A percentile compares a stretch with the other conserved stretches of the same genome.
Evolutionary conservation across 2,888 invertebrate species (phyloP).

Genomic region (Lasioglossum morio): DNA sequence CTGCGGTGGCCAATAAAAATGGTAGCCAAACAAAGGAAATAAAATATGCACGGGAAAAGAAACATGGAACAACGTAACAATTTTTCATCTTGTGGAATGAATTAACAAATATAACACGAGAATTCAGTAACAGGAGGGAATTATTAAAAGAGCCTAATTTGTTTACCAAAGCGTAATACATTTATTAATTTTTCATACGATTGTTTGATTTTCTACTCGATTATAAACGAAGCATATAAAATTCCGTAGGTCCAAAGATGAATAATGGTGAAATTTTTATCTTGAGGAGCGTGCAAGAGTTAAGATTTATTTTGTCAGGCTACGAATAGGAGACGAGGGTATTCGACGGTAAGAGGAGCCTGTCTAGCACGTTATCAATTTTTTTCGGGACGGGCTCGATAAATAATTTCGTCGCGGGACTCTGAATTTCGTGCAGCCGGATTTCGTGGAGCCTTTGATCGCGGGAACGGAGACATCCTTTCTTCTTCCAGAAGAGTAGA

Average conservation of each 20-base stretch:
- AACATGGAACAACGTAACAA: neutral
- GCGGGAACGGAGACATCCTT: conserved; percentile 53
- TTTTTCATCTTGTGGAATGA: neutral
- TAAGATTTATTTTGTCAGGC: neutral
- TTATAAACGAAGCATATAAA: neutral
- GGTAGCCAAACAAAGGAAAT: neutral
- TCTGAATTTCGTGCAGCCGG: conserved; percentile 40
- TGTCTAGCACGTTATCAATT: neutral
- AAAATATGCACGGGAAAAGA: neutral
- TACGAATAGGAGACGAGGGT: neutral
- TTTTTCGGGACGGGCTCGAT: neutral
- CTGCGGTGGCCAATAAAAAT: neutral
- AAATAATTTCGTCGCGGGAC: conserved; percentile 35
- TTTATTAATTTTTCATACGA: neutral
- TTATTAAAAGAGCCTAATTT: neutral
- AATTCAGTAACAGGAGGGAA: neutral
- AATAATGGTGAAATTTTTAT: neutral
- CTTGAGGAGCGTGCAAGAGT: neutral
- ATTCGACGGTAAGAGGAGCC: neutral
- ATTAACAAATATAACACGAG: neutral
- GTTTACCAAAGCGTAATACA: neutral
- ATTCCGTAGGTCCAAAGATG: neutral
- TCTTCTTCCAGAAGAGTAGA: conserved; percentile 46
- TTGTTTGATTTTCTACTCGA: neutral
- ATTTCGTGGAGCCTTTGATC: conserved; percentile 43